Conservation (phyloP, 2,888 invertebrate genomes). For the Parnassius glacialis region DNA sequence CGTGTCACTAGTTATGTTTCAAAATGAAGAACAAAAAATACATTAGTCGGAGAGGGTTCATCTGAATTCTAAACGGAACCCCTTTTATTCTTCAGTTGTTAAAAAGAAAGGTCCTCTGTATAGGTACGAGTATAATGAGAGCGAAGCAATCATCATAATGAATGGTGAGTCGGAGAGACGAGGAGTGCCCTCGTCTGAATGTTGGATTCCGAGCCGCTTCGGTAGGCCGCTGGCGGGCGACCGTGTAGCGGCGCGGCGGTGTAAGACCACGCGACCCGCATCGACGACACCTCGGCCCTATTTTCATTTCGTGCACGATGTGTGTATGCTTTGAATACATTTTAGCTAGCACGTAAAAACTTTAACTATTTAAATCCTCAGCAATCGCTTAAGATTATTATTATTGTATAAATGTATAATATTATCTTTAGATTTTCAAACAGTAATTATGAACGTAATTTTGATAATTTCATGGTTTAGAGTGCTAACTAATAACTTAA, state of each 20-base stretch:
- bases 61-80: conserved; percentile 24
- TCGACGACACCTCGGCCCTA: conserved; percentile 9
- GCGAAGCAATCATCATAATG: conserved; percentile 75
- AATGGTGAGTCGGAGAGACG: conserved; percentile 54
- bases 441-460: no score
- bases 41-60: conserved; percentile 17
- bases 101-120: conserved; percentile 36
- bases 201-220: conserved; percentile 43
- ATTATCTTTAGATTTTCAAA: no score
- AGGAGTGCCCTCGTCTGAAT: conserved; percentile 56
- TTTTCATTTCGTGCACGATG: background rate
- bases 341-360: conserved; percentile 3
- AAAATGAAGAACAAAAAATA: conserved; percentile 7
- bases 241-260: conserved; percentile 26
- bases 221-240: conserved; percentile 30
- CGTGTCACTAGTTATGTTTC: no score
- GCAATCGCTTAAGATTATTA: no score
- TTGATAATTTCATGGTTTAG: no score
- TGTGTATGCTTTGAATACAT: conserved; percentile 7
- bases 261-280: conserved; percentile 22
- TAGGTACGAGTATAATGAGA: conserved; percentile 66
- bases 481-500: no score
- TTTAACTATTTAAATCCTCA: no score
- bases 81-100: conserved; percentile 24
- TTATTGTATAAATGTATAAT: no score